A percentile compares a stretch with the other conserved stretches of the same genome.
Evolutionary conservation across 2,113 vertebrate species (phyloP).

Genomic region (Phrynosoma blainvillii): DNA sequence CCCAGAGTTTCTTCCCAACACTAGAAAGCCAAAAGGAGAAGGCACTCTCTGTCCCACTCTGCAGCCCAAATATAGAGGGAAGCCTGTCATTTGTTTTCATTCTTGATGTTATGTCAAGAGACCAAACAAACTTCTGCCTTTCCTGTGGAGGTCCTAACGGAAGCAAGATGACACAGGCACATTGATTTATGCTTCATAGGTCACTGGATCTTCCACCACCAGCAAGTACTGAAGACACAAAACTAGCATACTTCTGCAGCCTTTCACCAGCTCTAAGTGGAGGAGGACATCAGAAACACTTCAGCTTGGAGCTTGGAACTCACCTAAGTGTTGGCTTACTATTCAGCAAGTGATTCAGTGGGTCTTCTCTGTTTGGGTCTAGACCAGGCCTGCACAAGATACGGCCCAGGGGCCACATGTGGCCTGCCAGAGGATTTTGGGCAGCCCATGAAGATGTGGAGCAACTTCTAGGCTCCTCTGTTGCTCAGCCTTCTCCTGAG

Average conservation of each 20-base stretch:
- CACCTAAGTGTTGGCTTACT: too few relatives aligned
- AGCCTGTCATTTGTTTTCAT: neutral
- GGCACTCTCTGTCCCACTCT: neutral
- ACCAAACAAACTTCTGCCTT: neutral
- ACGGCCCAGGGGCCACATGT: too few relatives aligned
- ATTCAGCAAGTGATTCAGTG: too few relatives aligned
- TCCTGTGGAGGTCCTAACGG: neutral
- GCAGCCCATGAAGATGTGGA: too few relatives aligned
- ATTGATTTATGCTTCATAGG: too few relatives aligned
- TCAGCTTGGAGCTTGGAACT: neutral
- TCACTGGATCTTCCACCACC: neutral
- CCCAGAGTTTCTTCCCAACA: neutral
- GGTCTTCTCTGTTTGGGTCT: too few relatives aligned
- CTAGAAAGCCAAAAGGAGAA: neutral
- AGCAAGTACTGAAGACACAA: neutral
- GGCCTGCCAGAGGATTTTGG: too few relatives aligned
- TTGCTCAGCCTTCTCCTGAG: too few relatives aligned
- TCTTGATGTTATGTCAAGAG: neutral
- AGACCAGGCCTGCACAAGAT: too few relatives aligned
- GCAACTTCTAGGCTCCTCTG: too few relatives aligned
- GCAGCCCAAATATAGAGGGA: neutral
- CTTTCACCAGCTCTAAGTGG: neutral
- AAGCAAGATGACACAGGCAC: neutral
- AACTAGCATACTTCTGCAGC: too few relatives aligned
- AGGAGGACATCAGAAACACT: neutral